Evolutionary conservation across 2,888 invertebrate genomes (phyloP).

Genomic region (Latheticus oryzae): DNA sequence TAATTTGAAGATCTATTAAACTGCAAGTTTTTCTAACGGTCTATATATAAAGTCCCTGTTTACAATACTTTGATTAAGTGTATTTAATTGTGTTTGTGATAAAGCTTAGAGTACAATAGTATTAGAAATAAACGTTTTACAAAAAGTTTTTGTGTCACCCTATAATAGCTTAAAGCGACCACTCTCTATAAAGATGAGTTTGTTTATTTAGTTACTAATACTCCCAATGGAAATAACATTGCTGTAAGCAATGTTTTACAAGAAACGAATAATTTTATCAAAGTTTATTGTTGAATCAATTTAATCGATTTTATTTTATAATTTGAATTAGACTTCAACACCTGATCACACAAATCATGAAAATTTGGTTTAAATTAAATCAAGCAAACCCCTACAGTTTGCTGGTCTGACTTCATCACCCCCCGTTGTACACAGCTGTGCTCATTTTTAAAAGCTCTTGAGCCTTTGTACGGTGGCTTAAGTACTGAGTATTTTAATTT

Average conservation of each 20-base stretch:
- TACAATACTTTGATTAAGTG: constrained; percentile 11
- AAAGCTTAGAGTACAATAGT: constrained; percentile 50
- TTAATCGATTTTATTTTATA: constrained; percentile 12
- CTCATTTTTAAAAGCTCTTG: constrained; percentile 53
- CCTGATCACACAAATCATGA: constrained; percentile 48
- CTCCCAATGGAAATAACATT: too few species aligned
- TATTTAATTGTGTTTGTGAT: constrained; percentile 44
- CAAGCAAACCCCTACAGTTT: constrained; percentile 47
- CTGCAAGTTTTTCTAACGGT: too few species aligned
- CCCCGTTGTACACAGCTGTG: constrained; percentile 58
- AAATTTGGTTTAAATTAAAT: constrained; percentile 56
- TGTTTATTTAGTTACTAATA: constrained; percentile 16
- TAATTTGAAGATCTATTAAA: too few species aligned
- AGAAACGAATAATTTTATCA: too few species aligned
- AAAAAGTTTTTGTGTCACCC: constrained; percentile 32
- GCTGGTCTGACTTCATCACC: constrained; percentile 39
- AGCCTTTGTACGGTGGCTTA: constrained; percentile 57
- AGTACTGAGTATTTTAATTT: constrained; percentile 63
- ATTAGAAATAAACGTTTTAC: constrained; percentile 42
- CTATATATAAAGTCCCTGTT: too few species aligned
- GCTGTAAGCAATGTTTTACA: too few species aligned
- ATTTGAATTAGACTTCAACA: constrained; percentile 45
- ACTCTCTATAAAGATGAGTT: too few species aligned
- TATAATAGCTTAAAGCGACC: constrained; percentile 38
- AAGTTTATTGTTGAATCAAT: background rate